Percentiles rank a stretch among this genome's conserved stretches.
phyloP scores from a whole-genome alignment of 2,888 invertebrate species.

The Aleiodes leptofemur region DNA sequence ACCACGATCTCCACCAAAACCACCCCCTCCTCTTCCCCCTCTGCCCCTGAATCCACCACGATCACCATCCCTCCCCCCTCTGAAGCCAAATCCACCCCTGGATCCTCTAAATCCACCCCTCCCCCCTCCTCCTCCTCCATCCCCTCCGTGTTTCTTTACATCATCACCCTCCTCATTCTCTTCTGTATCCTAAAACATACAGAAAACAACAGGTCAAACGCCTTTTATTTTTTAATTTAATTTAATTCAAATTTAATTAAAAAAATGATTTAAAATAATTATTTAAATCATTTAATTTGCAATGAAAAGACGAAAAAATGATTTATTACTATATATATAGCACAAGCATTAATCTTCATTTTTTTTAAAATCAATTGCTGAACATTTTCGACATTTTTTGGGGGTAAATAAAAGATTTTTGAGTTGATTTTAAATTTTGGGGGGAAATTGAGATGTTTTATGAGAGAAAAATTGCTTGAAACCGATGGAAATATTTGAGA shows the following conservation, averaged over 20 bases:
- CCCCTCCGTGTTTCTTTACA: conserved; percentile 61
- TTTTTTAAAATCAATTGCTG: too few relatives aligned
- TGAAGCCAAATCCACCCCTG: conserved; percentile 53
- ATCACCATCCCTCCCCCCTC: conserved; percentile 55
- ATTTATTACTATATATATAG: background rate
- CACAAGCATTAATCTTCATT: background rate
- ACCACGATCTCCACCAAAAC: conserved; percentile 60
- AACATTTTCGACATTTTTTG: too few relatives aligned
- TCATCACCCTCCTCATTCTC: conserved; percentile 71
- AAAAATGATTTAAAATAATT: background rate
- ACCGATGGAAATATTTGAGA: too few relatives aligned
- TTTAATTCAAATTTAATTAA: conserved; percentile 8
- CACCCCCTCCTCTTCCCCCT: conserved; percentile 62
- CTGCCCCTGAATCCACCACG: conserved; percentile 67
- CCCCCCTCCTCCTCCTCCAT: conserved; percentile 70
- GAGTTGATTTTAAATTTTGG: too few relatives aligned
- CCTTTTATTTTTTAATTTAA: conserved; percentile 37
- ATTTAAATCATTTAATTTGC: background rate
- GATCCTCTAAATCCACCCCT: conserved; percentile 59
- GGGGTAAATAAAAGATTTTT: too few relatives aligned
- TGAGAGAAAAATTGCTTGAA: too few relatives aligned
- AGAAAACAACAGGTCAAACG: conserved; percentile 70
- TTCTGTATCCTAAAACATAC: conserved; percentile 71
- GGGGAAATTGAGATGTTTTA: too few relatives aligned
- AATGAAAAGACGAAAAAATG: background rate